Percentiles rank a stretch among this genome's conserved stretches.
phyloP scores from a whole-genome alignment of 2,113 vertebrate species.

The Megaceryle maxima region DNA sequence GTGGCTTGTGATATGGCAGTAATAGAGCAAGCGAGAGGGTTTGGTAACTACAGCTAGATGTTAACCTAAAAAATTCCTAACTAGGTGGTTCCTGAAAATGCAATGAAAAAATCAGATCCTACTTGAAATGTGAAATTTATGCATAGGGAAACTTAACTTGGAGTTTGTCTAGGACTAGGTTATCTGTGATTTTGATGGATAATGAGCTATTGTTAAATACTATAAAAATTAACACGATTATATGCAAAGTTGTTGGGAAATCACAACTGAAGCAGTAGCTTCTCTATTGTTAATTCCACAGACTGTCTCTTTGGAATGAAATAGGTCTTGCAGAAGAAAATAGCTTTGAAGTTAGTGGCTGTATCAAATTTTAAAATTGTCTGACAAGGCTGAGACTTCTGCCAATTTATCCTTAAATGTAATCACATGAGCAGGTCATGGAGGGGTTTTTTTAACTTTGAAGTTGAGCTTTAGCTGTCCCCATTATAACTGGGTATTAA shows the following conservation, averaged over 20 bases:
- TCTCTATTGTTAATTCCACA: constrained; percentile 1
- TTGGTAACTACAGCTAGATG: background rate
- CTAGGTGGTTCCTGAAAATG: background rate
- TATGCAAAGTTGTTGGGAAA: background rate
- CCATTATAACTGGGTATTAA: constrained; percentile 24
- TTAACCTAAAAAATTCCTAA: background rate
- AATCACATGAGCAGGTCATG: background rate
- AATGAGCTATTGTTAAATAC: background rate
- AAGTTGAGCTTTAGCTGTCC: constrained; percentile 4
- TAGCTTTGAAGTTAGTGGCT: background rate
- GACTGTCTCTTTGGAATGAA: background rate
- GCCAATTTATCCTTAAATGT: background rate
- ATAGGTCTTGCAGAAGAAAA: constrained; percentile 18
- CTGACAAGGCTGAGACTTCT: background rate
- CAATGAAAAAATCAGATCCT: background rate
- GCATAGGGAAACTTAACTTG: background rate
- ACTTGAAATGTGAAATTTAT: background rate
- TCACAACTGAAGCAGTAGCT: background rate
- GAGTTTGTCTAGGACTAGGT: background rate
- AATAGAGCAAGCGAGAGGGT: background rate
- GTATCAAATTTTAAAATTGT: constrained; percentile 6
- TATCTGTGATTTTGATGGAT: background rate
- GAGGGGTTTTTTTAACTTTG: background rate
- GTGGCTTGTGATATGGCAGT: background rate
- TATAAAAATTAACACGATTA: background rate